A percentile compares a stretch with the other conserved stretches of the same genome.
phyloP scores from a whole-genome alignment of 2,888 invertebrate species.

The Apeira syringaria region DNA sequence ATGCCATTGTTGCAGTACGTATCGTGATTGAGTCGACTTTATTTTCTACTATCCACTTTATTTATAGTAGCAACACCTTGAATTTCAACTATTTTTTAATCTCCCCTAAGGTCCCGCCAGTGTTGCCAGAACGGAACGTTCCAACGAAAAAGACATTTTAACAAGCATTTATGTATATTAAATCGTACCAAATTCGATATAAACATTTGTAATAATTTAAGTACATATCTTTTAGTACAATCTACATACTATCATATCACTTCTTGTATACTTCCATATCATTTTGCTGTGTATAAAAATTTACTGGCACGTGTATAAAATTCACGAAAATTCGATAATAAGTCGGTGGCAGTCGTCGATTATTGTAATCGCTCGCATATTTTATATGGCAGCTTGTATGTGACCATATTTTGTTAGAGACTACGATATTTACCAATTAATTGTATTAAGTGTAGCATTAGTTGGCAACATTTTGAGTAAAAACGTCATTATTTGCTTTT shows the following conservation, averaged over 20 bases:
- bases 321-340: conserved; percentile 54
- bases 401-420: conserved; percentile 35
- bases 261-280: conserved; percentile 81
- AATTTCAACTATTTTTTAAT: conserved; percentile 47
- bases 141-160: conserved; percentile 78
- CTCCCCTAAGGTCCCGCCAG: conserved; percentile 46
- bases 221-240: conserved; percentile 83
- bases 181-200: conserved; percentile 72
- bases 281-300: conserved; percentile 71
- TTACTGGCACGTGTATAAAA: conserved; percentile 63
- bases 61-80: conserved; percentile 42
- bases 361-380: conserved; percentile 34
- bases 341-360: conserved; percentile 29
- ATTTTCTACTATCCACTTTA: conserved; percentile 32
- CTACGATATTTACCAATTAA: conserved; percentile 16
- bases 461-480: conserved; percentile 14
- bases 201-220: conserved; percentile 68
- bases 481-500: conserved; percentile 36
- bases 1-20: conserved; percentile 81
- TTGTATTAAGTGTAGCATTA: conserved; percentile 13
- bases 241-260: conserved; percentile 79
- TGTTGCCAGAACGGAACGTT: conserved; percentile 65
- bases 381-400: conserved; percentile 39
- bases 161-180: conserved; percentile 75
- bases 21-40: conserved; percentile 77